Percentiles rank a stretch among this genome's conserved stretches.
phyloP scores from a whole-genome alignment of 1,140 invertebrate genomes.

The Oryctes rhinoceros region DNA sequence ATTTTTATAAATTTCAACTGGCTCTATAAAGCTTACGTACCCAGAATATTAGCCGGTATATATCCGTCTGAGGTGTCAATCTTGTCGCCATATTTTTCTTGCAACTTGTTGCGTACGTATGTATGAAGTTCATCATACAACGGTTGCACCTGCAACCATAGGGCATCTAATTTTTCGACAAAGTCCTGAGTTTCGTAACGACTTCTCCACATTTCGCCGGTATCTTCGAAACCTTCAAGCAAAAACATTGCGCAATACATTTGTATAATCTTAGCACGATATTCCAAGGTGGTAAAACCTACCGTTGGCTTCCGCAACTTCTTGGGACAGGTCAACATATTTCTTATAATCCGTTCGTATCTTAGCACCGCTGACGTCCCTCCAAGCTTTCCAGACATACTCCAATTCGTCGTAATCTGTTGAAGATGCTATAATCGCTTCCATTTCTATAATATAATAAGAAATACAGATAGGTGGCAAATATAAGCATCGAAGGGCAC shows the following conservation, averaged over 20 bases:
- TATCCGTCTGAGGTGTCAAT: slow-evolving; percentile 57
- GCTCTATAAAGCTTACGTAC: slow-evolving; percentile 47
- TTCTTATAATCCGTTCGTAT: slow-evolving; percentile 74
- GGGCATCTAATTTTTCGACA: slow-evolving; percentile 58
- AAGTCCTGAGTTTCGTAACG: slow-evolving; percentile 60
- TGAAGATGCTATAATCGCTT: slow-evolving; percentile 71
- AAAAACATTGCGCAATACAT: too few species aligned
- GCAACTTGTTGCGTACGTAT: slow-evolving; percentile 68
- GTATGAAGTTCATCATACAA: slow-evolving; percentile 72
- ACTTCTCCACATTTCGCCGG: slow-evolving; percentile 61
- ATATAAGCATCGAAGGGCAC: slow-evolving; percentile 8
- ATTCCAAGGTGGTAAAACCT: neutral
- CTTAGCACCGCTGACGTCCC: slow-evolving; percentile 74
- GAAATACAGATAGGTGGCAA: neutral
- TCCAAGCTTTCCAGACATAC: slow-evolving; percentile 80
- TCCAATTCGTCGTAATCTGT: slow-evolving; percentile 77
- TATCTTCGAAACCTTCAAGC: slow-evolving; percentile 48
- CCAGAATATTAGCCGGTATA: slow-evolving; percentile 61
- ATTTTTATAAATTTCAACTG: too few species aligned
- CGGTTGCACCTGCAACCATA: slow-evolving; percentile 66
- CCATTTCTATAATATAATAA: slow-evolving; percentile 66
- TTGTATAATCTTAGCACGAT: too few species aligned
- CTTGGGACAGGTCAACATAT: slow-evolving; percentile 79
- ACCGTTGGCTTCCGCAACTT: slow-evolving; percentile 74
- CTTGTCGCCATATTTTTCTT: slow-evolving; percentile 61